Evolutionary conservation across 2,888 invertebrate species (phyloP), one percentile per base, ranked within the genome.

Genomic region (Acrocera orbiculus): DNA sequence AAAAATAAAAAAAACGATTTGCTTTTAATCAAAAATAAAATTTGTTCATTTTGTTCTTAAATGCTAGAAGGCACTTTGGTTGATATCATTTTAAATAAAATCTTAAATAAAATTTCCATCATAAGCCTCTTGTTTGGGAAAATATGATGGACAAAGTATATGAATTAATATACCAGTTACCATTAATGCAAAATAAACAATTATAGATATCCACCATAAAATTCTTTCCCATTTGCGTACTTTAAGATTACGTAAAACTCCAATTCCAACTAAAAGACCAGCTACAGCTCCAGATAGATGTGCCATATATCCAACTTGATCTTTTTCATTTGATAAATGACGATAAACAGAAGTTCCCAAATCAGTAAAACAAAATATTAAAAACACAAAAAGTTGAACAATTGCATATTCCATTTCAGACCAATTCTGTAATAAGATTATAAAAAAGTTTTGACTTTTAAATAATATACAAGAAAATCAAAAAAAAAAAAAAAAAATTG

Each of bases 351-450:
- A 92, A 9, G 86, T 77, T 15, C 87, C 85, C 30, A 90, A 66
- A 59, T 98, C 96, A 25, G 79, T 74, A 0, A 66, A 70, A 4
- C 82, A 80, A 42, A 95, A 69, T 6, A 87, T 56, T 0, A 87
- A 46, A 52, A 96, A 83, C 14, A 90, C 72, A 6, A 82, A 53
- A 16, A 95, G 64, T 49, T 95, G 85, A 7, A 85, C 66, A 42
- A 81, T 69, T 2, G 89, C 87, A 53, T 79, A 89, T 50, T 92
- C 85, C 96, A 98, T 98, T 62, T 96, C 90, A 11, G 71, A 67
- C 86, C 92, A 98, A 59, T 98, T 98, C 86, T 89, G 62, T 22
- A 65, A 64, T 32, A 46, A 17, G 39, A 34, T 8, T 23, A 17
- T 35, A 23, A 32, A 27, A 13, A 30, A n/a, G n/a, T n/a, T n/a